Percentiles rank a stretch among this genome's conserved stretches.
Evolutionary conservation across 2,797 vertebrate genomes (phyloP).

Genomic region (Falco naumanni): DNA sequence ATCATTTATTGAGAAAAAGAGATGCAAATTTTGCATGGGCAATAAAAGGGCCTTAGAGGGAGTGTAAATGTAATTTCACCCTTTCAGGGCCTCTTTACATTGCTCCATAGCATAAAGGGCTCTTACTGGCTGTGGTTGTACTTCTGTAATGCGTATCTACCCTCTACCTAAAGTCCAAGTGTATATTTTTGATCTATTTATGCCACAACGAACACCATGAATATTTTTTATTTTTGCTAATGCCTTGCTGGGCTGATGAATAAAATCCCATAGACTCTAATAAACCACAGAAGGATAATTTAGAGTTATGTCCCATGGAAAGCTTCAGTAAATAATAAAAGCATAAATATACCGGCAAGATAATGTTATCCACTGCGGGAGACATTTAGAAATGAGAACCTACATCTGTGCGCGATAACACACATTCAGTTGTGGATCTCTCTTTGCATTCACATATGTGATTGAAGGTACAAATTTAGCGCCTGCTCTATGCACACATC

Average conservation of each 20-base stretch:
- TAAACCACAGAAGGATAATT: conserved; percentile 58
- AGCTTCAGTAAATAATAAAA: conserved; percentile 63
- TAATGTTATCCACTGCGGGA: conserved; percentile 46
- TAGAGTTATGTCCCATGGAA: conserved; percentile 43
- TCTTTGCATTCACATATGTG: neutral
- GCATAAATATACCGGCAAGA: conserved; percentile 54
- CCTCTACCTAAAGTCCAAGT: neutral
- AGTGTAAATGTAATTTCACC: neutral
- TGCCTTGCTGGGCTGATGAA: conserved; percentile 44
- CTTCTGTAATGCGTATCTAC: neutral
- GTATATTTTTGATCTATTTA: conserved; percentile 2
- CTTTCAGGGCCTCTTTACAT: neutral
- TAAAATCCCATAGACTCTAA: conserved; percentile 48
- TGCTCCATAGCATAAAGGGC: neutral
- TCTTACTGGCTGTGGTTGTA: neutral
- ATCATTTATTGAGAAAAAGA: neutral
- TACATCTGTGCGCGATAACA: conserved; percentile 43
- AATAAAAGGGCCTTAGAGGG: neutral
- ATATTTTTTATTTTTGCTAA: conserved; percentile 34
- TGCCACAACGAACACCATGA: neutral
- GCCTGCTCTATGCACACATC: neutral
- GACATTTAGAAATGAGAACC: conserved; percentile 45
- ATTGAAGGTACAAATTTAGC: neutral
- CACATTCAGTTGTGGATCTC: neutral
- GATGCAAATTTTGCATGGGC: neutral